Percentiles rank a stretch among this genome's conserved stretches.
phyloP scores from a whole-genome alignment of 1,140 invertebrate genomes.

The Euglossa dilemma region DNA sequence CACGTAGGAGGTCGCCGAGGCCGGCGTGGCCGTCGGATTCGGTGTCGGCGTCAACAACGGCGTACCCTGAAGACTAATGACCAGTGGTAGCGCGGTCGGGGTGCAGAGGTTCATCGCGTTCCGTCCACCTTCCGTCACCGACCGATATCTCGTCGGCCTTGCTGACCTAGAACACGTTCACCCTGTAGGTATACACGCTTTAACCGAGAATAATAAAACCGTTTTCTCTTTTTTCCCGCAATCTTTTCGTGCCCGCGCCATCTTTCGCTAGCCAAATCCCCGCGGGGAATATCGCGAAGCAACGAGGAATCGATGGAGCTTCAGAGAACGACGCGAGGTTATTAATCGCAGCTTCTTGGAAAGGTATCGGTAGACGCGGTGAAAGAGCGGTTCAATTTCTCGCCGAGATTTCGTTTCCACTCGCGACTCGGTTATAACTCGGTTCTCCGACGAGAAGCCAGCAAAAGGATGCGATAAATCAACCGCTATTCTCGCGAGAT shows the following conservation, averaged over 20 bases:
- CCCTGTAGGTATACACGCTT: slow-evolving; percentile 5
- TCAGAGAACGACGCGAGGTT: not conserved
- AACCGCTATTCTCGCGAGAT: too few species aligned
- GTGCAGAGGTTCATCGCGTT: slow-evolving; percentile 84
- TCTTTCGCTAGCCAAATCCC: too few species aligned
- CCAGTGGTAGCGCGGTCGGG: slow-evolving; percentile 84
- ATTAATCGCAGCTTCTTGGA: not conserved
- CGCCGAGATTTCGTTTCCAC: too few species aligned
- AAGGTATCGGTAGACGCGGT: not conserved
- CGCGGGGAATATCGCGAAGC: not conserved
- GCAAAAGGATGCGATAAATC: too few species aligned
- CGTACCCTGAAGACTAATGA: slow-evolving; percentile 85
- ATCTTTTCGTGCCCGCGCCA: too few species aligned
- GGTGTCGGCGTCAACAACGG: slow-evolving; percentile 83
- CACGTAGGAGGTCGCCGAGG: slow-evolving; percentile 65
- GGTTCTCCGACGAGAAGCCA: too few species aligned
- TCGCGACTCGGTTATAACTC: too few species aligned
- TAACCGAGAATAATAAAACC: not conserved
- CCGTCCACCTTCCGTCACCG: slow-evolving; percentile 84
- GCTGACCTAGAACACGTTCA: slow-evolving; percentile 80
- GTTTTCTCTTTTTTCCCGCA: not conserved
- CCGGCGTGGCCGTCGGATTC: slow-evolving; percentile 73
- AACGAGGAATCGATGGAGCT: not conserved
- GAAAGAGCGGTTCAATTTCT: not conserved
- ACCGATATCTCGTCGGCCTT: slow-evolving; percentile 84